Conservation (phyloP, 2,888 invertebrate genomes). For the Chrysodeixis includens region DNA sequence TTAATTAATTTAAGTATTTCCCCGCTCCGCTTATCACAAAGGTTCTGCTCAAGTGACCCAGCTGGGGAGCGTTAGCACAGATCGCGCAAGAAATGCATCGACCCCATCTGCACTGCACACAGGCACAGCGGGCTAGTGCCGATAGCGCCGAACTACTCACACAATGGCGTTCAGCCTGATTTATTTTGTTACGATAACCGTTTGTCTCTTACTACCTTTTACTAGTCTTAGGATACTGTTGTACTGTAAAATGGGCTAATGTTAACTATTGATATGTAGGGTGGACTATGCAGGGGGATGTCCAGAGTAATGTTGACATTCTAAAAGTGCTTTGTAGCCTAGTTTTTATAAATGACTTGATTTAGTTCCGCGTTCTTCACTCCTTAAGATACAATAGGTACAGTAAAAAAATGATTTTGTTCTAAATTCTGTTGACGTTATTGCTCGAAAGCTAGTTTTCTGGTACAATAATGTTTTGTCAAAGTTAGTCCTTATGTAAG, state of each 20-base stretch:
- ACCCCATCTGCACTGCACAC: slow-evolving; percentile 57
- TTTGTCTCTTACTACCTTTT: slow-evolving; percentile 33
- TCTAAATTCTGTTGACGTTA: too few relatives aligned
- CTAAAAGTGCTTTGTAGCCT: too few relatives aligned
- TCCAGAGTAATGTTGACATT: too few relatives aligned
- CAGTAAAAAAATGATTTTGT: too few relatives aligned
- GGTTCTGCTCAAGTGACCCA: slow-evolving; percentile 60
- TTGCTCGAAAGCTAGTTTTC: too few relatives aligned
- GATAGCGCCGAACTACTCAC: background rate
- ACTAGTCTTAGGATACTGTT: slow-evolving; percentile 28
- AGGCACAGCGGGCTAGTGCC: slow-evolving; percentile 17
- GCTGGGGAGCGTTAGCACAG: slow-evolving; percentile 70
- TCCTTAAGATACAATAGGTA: too few relatives aligned
- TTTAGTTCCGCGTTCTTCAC: too few relatives aligned
- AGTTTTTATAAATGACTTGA: too few relatives aligned
- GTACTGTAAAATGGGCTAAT: slow-evolving; percentile 6
- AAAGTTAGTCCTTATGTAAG: too few relatives aligned
- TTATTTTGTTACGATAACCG: slow-evolving; percentile 45
- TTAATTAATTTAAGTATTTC: background rate
- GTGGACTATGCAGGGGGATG: too few relatives aligned
- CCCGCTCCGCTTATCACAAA: slow-evolving; percentile 56
- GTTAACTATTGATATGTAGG: too few relatives aligned
- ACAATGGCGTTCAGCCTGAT: slow-evolving; percentile 29
- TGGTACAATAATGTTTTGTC: too few relatives aligned
- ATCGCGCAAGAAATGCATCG: slow-evolving; percentile 68